A percentile compares a stretch with the other conserved stretches of the same genome.
phyloP scores from a whole-genome alignment of 2,888 invertebrate genomes.

The Rhaphigaster nebulosa region DNA sequence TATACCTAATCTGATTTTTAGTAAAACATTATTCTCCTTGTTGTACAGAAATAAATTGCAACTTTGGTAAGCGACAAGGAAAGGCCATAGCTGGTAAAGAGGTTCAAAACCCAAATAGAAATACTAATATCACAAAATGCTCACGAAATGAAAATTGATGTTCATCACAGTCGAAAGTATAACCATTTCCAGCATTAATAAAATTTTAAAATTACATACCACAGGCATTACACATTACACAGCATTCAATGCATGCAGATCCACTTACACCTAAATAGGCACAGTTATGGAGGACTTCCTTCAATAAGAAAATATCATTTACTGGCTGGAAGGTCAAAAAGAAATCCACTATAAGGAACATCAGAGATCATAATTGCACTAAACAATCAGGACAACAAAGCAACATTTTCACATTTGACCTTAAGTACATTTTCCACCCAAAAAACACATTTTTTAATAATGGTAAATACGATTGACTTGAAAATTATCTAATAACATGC shows the following conservation, averaged over 20 bases:
- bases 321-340: slow-evolving; percentile 44
- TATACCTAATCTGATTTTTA: not conserved
- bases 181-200: slow-evolving; percentile 54
- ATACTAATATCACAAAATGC: slow-evolving; percentile 55
- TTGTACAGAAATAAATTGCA: slow-evolving; percentile 60
- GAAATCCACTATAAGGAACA: slow-evolving; percentile 56
- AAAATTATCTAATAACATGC: not conserved
- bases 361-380: slow-evolving; percentile 56
- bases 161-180: slow-evolving; percentile 53
- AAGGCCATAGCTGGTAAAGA: slow-evolving; percentile 57
- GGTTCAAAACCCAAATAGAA: slow-evolving; percentile 53
- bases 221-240: too few relatives aligned
- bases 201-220: slow-evolving; percentile 17
- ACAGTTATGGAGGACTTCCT: not conserved
- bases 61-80: slow-evolving; percentile 58
- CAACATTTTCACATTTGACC: slow-evolving; percentile 37
- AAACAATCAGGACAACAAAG: slow-evolving; percentile 46
- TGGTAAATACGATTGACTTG: slow-evolving; percentile 10
- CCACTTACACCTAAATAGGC: slow-evolving; percentile 39
- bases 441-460: slow-evolving; percentile 8
- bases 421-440: slow-evolving; percentile 54
- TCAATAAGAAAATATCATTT: not conserved
- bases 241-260: slow-evolving; percentile 46
- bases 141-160: slow-evolving; percentile 55
- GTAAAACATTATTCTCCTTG: slow-evolving; percentile 57